Conservation (phyloP, 2,888 invertebrate species). For the Nemapogon koenigi region DNA sequence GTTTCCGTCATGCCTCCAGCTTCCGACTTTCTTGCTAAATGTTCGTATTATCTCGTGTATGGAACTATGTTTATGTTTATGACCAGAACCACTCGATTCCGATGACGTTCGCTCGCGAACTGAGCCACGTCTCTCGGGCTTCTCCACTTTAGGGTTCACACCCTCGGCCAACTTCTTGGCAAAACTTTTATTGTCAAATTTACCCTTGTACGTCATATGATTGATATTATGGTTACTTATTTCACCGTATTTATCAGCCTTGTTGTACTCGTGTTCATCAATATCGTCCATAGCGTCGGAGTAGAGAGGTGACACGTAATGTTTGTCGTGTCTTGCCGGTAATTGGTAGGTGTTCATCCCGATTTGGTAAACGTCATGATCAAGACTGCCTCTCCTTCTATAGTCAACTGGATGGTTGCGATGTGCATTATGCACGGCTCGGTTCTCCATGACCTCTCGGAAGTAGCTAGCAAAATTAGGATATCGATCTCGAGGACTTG, state of each 20-base stretch:
- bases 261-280: slow-evolving; percentile 53
- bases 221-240: slow-evolving; percentile 43
- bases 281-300: slow-evolving; percentile 56
- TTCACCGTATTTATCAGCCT: slow-evolving; percentile 56
- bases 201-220: slow-evolving; percentile 29
- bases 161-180: slow-evolving; percentile 45
- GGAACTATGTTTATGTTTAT: slow-evolving; percentile 68
- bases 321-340: slow-evolving; percentile 39
- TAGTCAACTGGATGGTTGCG: slow-evolving; percentile 34
- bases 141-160: slow-evolving; percentile 15
- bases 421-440: slow-evolving; percentile 21
- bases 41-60: slow-evolving; percentile 80
- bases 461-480: slow-evolving; percentile 53
- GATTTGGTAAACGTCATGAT: slow-evolving; percentile 36
- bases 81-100: slow-evolving; percentile 35
- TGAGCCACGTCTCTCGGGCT: slow-evolving; percentile 21
- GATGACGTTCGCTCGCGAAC: slow-evolving; percentile 39
- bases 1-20: slow-evolving; percentile 68
- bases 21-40: slow-evolving; percentile 76
- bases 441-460: slow-evolving; percentile 43
- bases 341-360: slow-evolving; percentile 34
- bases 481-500: slow-evolving; percentile 50
- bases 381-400: slow-evolving; percentile 32
- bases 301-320: slow-evolving; percentile 48
- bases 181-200: slow-evolving; percentile 50